phyloP scores from a whole-genome alignment of 2,888 invertebrate genomes.

The Volucella zonaria region DNA sequence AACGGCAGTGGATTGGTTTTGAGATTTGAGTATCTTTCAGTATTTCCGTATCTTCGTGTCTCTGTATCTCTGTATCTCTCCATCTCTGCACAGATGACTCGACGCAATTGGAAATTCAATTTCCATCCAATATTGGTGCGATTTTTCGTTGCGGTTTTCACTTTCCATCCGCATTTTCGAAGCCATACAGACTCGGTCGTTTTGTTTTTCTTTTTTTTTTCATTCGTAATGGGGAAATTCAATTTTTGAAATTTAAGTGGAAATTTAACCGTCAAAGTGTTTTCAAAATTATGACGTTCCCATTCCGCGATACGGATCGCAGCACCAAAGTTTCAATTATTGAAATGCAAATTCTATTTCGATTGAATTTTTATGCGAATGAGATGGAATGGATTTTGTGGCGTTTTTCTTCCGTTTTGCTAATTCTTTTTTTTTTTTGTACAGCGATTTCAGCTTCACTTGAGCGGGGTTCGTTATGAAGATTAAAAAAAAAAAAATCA shows the following conservation, averaged over 20 bases:
- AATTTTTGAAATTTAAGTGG: constrained; percentile 67
- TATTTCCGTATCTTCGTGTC: too few species aligned
- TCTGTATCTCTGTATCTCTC: background rate
- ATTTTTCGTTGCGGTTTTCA: constrained; percentile 58
- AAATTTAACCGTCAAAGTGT: constrained; percentile 59
- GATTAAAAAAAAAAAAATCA: background rate
- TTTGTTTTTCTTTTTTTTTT: constrained; percentile 10
- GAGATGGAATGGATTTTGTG: constrained; percentile 45
- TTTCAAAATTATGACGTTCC: constrained; percentile 48
- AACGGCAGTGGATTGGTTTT: background rate
- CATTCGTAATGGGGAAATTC: constrained; percentile 35
- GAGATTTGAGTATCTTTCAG: too few species aligned
- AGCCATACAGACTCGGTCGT: background rate
- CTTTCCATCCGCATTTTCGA: constrained; percentile 38
- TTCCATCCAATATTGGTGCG: constrained; percentile 27
- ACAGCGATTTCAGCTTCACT: background rate
- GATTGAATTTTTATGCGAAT: constrained; percentile 60
- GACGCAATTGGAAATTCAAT: constrained; percentile 64
- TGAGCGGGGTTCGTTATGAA: background rate
- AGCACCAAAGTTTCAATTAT: constrained; percentile 67
- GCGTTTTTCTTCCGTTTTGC: constrained; percentile 13
- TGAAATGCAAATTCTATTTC: constrained; percentile 69
- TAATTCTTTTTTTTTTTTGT: constrained; percentile 21
- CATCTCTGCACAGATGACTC: constrained; percentile 8
- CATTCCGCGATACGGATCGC: constrained; percentile 8